Evolutionary conservation across 2,888 invertebrate genomes (phyloP), one percentile per base, ranked within the genome.

Genomic region (Trachelus tabidus): DNA sequence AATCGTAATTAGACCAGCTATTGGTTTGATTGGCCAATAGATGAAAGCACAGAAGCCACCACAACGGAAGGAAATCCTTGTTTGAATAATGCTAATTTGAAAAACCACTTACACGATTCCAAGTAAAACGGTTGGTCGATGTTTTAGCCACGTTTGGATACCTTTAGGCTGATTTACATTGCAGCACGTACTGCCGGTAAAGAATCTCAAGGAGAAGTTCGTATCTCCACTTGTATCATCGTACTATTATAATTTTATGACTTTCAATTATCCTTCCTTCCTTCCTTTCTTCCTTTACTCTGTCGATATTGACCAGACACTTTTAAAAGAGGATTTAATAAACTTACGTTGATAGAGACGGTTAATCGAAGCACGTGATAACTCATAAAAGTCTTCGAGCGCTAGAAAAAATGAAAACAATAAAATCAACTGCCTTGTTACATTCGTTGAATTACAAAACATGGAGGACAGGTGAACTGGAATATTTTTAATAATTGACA

Each of bases 31-130:
- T 56, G 4, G 15, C 56, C 9, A 56, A 6, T 56, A 56, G 23
- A 56, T 56, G 56, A 2, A 15, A 56, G 6, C 56, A 56, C 56
- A 56, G 56, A 56, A 56, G 23, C 23, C 15, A 23, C 40, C 40
- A 1, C 56, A 40, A 56, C 56, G 15, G 56, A 23, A 23, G 56
- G 9, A 71, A 71, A 34, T 34, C 11, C 69, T 71, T 74, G 71
- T 77, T 77, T 71, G 77, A 76, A 73, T 78, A 73, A 78, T 76
- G 73, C 76, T 78, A 78, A 78, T 78, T 78, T 73, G 75, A 76
- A 78, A 78, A 69, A 71, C 78, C 78, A 69, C 76, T 78, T 68
- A 76, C 76, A 68, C 76, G 73, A 78, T 76, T 73, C 71, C 68
- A 34, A 31, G 78, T 78, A 78, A 56, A 76, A 78, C 76, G 78